Evolutionary conservation across 2,113 vertebrate species (phyloP).

Genomic region (Halcyon senegalensis): DNA sequence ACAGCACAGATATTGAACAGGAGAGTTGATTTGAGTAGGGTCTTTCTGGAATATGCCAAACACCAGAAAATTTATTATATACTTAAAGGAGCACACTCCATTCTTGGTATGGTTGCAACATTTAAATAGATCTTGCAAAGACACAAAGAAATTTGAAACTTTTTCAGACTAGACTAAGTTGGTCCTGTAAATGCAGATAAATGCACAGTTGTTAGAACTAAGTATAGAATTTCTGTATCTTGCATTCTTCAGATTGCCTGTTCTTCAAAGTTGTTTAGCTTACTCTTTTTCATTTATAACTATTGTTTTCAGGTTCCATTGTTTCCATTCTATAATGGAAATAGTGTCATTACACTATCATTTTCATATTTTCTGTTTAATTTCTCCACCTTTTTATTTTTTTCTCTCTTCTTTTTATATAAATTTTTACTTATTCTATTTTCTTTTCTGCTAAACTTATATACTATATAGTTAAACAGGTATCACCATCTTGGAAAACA

Average conservation of each 20-base stretch:
- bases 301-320: not conserved
- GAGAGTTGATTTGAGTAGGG: not conserved
- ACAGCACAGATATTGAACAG: not conserved
- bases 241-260: not conserved
- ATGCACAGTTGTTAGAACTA: not conserved
- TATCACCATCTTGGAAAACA: not conserved
- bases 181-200: not conserved
- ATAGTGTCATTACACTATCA: not conserved
- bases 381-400: not conserved
- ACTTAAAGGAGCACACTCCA: not conserved
- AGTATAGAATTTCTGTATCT: not conserved
- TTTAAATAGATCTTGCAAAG: not conserved
- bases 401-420: not conserved
- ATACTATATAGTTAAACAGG: not conserved
- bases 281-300: not conserved
- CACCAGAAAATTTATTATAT: not conserved
- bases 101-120: not conserved
- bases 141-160: not conserved
- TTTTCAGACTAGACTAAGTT: not conserved
- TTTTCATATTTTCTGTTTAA: not conserved
- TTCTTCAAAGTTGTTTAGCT: not conserved
- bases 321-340: not conserved
- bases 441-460: not conserved
- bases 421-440: not conserved
- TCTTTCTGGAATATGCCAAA: not conserved